Evolutionary conservation across 2,888 invertebrate genomes (phyloP).

Genomic region (Caenorhabditis afra): DNA sequence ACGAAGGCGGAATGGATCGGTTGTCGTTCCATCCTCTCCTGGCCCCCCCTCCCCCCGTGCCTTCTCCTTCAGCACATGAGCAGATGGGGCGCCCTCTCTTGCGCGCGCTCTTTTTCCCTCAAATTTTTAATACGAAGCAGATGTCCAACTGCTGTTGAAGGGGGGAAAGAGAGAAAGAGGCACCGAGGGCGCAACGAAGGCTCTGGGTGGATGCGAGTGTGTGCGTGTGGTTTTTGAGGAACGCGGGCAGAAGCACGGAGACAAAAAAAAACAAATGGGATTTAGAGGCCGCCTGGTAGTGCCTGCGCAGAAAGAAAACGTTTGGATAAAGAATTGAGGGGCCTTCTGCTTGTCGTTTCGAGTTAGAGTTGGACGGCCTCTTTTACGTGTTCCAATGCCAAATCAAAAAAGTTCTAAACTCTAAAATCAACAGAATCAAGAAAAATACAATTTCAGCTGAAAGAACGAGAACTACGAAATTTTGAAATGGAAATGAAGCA

Average conservation of each 20-base stretch:
- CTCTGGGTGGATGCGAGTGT: background rate
- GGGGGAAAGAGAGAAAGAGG: no score
- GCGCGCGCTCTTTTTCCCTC: slow-evolving; percentile 3
- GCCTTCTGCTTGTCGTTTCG: background rate
- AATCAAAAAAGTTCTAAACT: slow-evolving; percentile 15
- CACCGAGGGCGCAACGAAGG: background rate
- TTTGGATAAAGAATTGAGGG: background rate
- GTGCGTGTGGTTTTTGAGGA: slow-evolving; percentile 14
- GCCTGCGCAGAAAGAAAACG: no score
- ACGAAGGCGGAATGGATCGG: background rate
- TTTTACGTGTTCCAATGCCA: background rate
- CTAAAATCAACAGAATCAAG: slow-evolving; percentile 14
- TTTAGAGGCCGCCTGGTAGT: slow-evolving; percentile 8
- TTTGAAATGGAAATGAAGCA: slow-evolving; percentile 51
- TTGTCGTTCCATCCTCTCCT: background rate
- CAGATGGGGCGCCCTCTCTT: background rate
- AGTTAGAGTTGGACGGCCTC: no score
- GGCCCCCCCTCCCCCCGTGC: no score
- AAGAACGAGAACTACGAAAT: slow-evolving; percentile 46
- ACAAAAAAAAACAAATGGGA: slow-evolving; percentile 23
- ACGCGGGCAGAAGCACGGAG: background rate
- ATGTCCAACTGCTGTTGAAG: slow-evolving; percentile 17
- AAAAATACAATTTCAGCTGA: slow-evolving; percentile 53
- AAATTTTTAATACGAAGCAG: slow-evolving; percentile 32
- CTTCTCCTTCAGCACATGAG: no score